Evolutionary conservation across 2,888 invertebrate species (phyloP).

Genomic region (Meta bourneti): DNA sequence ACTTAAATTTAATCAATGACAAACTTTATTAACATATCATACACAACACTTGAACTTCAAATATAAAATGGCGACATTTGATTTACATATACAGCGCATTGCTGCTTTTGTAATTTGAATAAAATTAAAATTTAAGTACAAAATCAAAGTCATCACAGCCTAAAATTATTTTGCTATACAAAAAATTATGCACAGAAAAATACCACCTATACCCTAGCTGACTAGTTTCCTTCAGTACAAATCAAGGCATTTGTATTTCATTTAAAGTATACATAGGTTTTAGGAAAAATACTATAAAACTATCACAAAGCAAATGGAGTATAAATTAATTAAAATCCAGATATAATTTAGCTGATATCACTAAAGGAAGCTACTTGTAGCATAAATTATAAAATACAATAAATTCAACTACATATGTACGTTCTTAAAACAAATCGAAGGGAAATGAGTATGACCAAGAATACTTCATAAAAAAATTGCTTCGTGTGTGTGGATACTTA

Average conservation of each 20-base stretch:
- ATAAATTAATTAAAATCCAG: too few species aligned
- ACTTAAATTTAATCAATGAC: neutral
- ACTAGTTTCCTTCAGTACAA: slow-evolving; percentile 41
- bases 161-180: slow-evolving; percentile 28
- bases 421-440: too few species aligned
- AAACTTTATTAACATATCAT: slow-evolving; percentile 34
- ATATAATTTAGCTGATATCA: too few species aligned
- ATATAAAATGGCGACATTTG: neutral
- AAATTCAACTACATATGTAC: too few species aligned
- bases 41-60: slow-evolving; percentile 11
- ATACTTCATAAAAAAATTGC: too few species aligned
- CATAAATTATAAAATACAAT: too few species aligned
- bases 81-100: neutral
- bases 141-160: slow-evolving; percentile 53
- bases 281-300: neutral
- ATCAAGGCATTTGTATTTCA: slow-evolving; percentile 13
- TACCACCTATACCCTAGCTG: slow-evolving; percentile 30
- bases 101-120: neutral
- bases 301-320: neutral
- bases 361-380: too few species aligned
- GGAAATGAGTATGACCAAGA: too few species aligned
- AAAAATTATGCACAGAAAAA: slow-evolving; percentile 49
- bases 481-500: too few species aligned
- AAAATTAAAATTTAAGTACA: slow-evolving; percentile 44
- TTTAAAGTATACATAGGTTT: neutral